Evolutionary conservation across 2,797 vertebrate species (phyloP).

Genomic region (Champsocephalus gunnari): DNA sequence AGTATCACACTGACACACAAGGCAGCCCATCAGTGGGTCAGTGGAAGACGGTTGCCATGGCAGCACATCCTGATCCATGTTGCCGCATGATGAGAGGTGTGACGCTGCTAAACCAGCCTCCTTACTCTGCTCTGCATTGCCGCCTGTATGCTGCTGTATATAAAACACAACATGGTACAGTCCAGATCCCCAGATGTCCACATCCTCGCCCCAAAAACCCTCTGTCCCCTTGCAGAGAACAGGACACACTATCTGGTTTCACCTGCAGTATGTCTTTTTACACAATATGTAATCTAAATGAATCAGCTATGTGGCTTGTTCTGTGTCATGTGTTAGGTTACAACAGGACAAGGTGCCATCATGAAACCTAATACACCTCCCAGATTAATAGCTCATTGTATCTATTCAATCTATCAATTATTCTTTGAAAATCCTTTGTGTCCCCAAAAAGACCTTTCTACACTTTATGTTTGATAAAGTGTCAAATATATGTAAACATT

Average conservation of each 20-base stretch:
- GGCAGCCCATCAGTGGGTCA: conserved; percentile 79
- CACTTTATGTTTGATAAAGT: neutral
- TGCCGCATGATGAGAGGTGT: conserved; percentile 82
- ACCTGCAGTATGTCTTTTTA: neutral
- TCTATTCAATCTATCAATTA: neutral
- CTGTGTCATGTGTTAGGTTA: conserved; percentile 1
- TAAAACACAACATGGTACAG: conserved; percentile 24
- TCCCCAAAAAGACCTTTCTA: neutral
- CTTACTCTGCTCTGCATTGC: conserved; percentile 57
- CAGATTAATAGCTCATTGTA: neutral
- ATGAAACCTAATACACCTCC: conserved; percentile 1
- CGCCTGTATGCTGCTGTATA: conserved; percentile 42
- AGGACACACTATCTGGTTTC: conserved; percentile 11
- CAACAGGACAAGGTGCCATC: neutral
- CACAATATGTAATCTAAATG: conserved; percentile 3
- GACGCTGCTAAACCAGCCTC: conserved; percentile 75
- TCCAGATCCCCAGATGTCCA: conserved; percentile 18
- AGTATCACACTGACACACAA: conserved; percentile 77
- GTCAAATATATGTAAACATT: neutral
- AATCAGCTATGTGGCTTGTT: neutral
- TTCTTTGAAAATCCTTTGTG: neutral
- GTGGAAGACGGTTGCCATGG: conserved; percentile 86
- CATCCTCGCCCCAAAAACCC: neutral
- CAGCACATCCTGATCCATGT: conserved; percentile 83
- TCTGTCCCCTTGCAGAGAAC: neutral